Evolutionary conservation across 2,113 vertebrate species (phyloP).

Genomic region (Gymnarchus niloticus): DNA sequence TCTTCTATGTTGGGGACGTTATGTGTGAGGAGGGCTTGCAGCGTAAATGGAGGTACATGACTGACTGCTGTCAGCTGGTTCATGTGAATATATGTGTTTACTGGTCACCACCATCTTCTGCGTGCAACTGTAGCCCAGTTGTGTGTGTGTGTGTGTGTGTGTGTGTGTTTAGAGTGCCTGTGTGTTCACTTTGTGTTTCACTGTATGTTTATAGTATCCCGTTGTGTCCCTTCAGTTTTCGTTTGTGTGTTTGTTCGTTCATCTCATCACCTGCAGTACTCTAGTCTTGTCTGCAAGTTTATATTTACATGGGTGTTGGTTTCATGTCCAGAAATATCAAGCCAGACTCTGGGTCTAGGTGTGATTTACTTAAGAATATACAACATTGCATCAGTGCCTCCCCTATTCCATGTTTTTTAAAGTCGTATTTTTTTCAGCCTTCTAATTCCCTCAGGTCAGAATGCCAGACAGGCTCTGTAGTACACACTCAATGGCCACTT

Average conservation of each 20-base stretch:
- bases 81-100: too few relatives aligned
- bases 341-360: neutral
- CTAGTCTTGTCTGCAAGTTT: neutral
- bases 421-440: neutral
- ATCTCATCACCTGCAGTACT: neutral
- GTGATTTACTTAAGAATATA: neutral
- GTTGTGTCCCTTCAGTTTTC: neutral
- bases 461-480: neutral
- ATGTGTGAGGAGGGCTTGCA: neutral
- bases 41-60: too few relatives aligned
- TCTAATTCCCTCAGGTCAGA: neutral
- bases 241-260: neutral
- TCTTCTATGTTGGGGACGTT: slow-evolving; percentile 21
- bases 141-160: neutral
- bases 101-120: too few relatives aligned
- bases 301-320: neutral
- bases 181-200: neutral
- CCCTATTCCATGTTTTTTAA: neutral
- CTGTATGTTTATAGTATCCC: neutral
- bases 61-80: too few relatives aligned
- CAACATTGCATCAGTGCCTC: neutral
- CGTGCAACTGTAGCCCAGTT: too few relatives aligned
- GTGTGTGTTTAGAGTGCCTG: neutral
- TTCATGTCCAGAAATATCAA: neutral
- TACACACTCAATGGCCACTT: neutral